These are phyloP conservation scores for Notechis scutatus DNA, from an alignment of 2,113 vertebrate genomes.

Conservation along the genomic window DNA sequence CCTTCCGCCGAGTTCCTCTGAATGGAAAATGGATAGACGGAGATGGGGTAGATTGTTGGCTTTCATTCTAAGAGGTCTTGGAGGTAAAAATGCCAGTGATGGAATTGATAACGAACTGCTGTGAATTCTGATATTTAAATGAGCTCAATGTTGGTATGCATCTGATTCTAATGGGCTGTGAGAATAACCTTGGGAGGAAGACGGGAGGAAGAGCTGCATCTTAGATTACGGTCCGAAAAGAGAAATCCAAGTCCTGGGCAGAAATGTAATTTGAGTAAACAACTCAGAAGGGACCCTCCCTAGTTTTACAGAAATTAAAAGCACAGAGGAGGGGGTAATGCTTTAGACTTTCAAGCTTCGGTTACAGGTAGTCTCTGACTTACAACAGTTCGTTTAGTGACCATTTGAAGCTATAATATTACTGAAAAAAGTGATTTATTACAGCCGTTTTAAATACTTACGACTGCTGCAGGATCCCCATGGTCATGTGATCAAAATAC, in stretches of 20 bases:
- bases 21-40: slow-evolving; percentile 34
- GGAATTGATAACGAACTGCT: not conserved
- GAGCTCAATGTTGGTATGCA: not conserved
- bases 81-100: not conserved
- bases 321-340: not conserved
- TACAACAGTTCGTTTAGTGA: no score
- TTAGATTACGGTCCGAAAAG: not conserved
- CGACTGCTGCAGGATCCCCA: not conserved
- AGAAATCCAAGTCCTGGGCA: not conserved
- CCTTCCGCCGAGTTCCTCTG: slow-evolving; percentile 14
- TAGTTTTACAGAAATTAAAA: not conserved
- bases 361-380: not conserved
- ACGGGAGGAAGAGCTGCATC: no score
- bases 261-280: not conserved
- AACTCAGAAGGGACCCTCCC: not conserved
- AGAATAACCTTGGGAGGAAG: not conserved
- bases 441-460: not conserved
- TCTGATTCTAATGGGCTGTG: not conserved
- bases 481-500: no score
- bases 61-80: not conserved
- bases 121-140: not conserved
- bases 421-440: no score
- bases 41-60: not conserved
- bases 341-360: not conserved
- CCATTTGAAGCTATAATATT: no score